A percentile compares a stretch with the other conserved stretches of the same genome.
Evolutionary conservation across 2,888 invertebrate species (phyloP).

Genomic region (Trachelus stipa): DNA sequence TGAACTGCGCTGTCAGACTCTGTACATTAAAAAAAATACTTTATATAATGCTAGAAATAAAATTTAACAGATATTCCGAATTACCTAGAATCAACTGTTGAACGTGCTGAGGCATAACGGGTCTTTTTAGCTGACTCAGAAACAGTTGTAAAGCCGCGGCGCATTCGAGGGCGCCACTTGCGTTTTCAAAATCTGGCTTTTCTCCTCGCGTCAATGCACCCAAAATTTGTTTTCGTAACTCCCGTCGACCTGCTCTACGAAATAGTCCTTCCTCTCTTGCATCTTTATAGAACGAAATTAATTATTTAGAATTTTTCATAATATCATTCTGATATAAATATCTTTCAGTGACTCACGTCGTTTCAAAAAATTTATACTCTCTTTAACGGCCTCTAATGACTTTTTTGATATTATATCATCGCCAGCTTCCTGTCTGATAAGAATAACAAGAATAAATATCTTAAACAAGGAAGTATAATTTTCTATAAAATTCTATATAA

Average conservation of each 20-base stretch:
- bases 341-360: constrained; percentile 55
- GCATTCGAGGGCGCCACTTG: constrained; percentile 59
- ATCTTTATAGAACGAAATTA: constrained; percentile 33
- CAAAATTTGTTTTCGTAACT: constrained; percentile 45
- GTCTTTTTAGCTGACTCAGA: constrained; percentile 61
- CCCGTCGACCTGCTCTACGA: constrained; percentile 45
- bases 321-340: neutral
- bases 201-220: constrained; percentile 49
- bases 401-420: constrained; percentile 66
- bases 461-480: too few relatives aligned
- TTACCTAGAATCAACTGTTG: constrained; percentile 68
- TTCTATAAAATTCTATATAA: too few relatives aligned
- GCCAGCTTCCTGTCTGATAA: constrained; percentile 39
- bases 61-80: neutral
- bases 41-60: neutral
- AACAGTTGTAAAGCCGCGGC: constrained; percentile 66
- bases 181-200: constrained; percentile 40
- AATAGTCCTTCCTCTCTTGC: constrained; percentile 55
- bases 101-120: constrained; percentile 66
- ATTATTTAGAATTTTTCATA: neutral
- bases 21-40: too few relatives aligned
- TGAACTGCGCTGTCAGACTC: too few relatives aligned
- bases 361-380: constrained; percentile 62
- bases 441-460: neutral
- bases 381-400: constrained; percentile 63